Percentiles rank a stretch among this genome's conserved stretches.
These are phyloP conservation scores for Recurvirostra avosetta DNA, from an alignment of 2,113 vertebrate species.

Conservation along the genomic window DNA sequence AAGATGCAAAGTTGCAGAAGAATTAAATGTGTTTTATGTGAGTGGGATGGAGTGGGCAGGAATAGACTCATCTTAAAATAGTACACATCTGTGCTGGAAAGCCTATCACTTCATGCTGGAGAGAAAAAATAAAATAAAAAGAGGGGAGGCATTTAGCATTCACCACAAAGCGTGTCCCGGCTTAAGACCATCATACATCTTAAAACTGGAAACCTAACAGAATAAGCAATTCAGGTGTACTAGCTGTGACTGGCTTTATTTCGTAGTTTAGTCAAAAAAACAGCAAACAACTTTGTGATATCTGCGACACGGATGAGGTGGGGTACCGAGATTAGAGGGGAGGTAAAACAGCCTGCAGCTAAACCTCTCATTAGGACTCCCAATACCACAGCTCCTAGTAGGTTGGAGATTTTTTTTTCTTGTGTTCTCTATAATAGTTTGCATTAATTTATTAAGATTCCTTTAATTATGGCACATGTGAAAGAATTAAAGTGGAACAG, in stretches of 20 bases:
- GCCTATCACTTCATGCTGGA: neutral
- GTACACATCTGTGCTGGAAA: neutral
- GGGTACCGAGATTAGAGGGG: neutral
- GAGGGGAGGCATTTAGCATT: neutral
- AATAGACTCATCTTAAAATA: neutral
- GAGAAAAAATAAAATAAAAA: neutral
- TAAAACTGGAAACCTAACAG: neutral
- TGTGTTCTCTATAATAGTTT: neutral
- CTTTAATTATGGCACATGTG: constrained; percentile 18
- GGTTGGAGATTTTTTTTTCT: neutral
- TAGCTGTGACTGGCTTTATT: neutral
- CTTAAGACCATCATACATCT: neutral
- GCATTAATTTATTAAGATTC: constrained; percentile 42
- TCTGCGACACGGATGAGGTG: rapidly evolving
- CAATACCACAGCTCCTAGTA: neutral
- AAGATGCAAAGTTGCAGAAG: neutral
- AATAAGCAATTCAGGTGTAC: neutral
- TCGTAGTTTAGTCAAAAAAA: neutral
- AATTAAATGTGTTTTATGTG: neutral
- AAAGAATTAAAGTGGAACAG: constrained; percentile 1
- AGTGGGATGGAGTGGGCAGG: neutral
- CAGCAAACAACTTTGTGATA: neutral
- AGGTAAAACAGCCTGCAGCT: neutral
- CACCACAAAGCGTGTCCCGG: neutral
- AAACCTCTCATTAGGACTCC: neutral